Evolutionary conservation across 1,140 invertebrate genomes (phyloP), one percentile per base, ranked within the genome.

Genomic region (Sycophaga agraensis): DNA sequence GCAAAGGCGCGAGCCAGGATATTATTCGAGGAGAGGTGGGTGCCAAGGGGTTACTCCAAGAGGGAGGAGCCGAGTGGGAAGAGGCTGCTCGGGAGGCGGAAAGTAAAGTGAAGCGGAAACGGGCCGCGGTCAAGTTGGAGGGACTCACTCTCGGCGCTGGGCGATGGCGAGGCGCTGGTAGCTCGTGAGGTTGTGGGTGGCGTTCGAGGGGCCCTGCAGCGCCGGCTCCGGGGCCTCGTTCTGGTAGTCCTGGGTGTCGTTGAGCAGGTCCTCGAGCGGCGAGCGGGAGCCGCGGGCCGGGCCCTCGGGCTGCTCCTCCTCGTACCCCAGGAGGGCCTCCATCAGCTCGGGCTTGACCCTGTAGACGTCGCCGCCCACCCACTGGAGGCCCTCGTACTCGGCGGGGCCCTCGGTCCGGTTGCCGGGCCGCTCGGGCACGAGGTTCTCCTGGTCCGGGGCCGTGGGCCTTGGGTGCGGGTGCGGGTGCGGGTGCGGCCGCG

Each of bases 301-400:
- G n/a, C n/a, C n/a, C n/a, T n/a, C n/a, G n/a, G n/a, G 66, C 66
- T 16, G 21, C 42, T 54, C 58, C 4, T 63, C 51, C 2, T 74
- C 70, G n/a, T 73, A 70, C 37, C 66, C 58, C 2, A 72, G 16
- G 19, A 71, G 59, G 4, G 68, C 49, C 1, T 68, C 68, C 35
- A 70, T 66, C 1, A 67, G 68, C 12, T 73, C 73, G 6, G 78
- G 78, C 42, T 78, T 72, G 19, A 80, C 78, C 24, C 74, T 69
- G 53, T 81, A 81, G 51, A 81, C 74, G 21, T 81, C 78, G 17
- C 77, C 77, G 11, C 73, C 72, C 11, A 81, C 67, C 78, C 77
- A 81, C 37, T 80, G 76, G 4, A 81, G 56, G 1, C 78, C 79
- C 35, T 79, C 75, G 64, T 77, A 80, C 34, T 70, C 66, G 1